Evolutionary conservation across 2,797 vertebrate genomes (phyloP).

Genomic region (Neopelma chrysocephalum): DNA sequence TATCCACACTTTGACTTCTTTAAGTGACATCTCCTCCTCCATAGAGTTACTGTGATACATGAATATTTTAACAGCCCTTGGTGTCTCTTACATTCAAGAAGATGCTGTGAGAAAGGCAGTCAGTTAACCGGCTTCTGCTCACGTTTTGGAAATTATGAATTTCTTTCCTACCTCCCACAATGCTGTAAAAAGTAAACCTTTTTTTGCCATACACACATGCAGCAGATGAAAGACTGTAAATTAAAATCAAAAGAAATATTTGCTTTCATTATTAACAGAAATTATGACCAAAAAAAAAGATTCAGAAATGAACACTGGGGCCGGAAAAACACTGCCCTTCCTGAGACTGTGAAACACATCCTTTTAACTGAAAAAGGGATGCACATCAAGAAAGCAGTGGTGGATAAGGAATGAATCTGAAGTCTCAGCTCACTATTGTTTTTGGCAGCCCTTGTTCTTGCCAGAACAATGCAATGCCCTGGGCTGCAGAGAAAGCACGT

Average conservation of each 20-base stretch:
- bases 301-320: not conserved
- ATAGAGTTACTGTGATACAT: not conserved
- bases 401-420: conserved; percentile 3
- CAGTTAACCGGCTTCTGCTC: not conserved
- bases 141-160: rapidly evolving
- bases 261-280: not conserved
- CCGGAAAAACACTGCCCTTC: conserved; percentile 52
- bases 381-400: not conserved
- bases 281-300: not conserved
- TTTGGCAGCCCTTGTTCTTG: not conserved
- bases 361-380: conserved; percentile 7
- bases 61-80: conserved; percentile 50
- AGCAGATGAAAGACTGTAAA: not conserved
- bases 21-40: not conserved
- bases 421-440: conserved; percentile 14
- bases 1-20: conserved; percentile 16
- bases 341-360: conserved; percentile 50
- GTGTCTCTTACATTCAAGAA: not conserved
- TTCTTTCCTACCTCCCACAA: not conserved
- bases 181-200: not conserved
- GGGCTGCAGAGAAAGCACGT: conserved; percentile 10
- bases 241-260: not conserved
- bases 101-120: not conserved
- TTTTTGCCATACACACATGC: not conserved
- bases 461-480: conserved; percentile 16